A percentile compares a stretch with the other conserved stretches of the same genome.
Conservation (phyloP, 2,113 vertebrate species). For the Tyrannus savana region DNA sequence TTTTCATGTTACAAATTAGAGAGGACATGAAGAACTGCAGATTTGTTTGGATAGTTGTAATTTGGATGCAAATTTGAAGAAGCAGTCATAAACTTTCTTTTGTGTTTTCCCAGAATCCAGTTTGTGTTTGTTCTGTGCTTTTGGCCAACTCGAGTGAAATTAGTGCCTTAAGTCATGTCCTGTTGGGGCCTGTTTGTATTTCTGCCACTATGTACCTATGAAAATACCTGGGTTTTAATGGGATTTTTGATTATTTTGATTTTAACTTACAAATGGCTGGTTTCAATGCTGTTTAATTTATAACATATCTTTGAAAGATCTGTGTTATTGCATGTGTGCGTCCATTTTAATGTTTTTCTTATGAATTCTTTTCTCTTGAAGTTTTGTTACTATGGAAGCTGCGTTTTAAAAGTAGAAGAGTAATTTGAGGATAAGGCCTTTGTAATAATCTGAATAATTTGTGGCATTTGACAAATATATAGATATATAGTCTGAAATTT, state of each 20-base stretch:
- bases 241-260: background rate
- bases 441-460: constrained; percentile 49
- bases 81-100: background rate
- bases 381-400: constrained; percentile 41
- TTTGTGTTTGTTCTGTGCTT: background rate
- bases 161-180: background rate
- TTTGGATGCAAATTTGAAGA: background rate
- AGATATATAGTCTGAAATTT: background rate
- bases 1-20: background rate
- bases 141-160: background rate
- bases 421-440: constrained; percentile 49
- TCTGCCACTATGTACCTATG: background rate
- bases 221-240: background rate
- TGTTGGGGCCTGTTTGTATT: background rate
- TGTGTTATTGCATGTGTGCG: background rate
- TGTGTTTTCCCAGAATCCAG: background rate
- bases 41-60: background rate
- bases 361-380: background rate
- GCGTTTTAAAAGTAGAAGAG: constrained; percentile 25
- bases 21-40: background rate
- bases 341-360: background rate
- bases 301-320: background rate
- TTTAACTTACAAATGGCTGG: background rate
- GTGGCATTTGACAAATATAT: constrained; percentile 42
- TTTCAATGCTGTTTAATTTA: background rate